These are phyloP conservation scores for Caenorhabditis sp. DNA, from an alignment of 2,888 invertebrate genomes.

Conservation along the genomic window DNA sequence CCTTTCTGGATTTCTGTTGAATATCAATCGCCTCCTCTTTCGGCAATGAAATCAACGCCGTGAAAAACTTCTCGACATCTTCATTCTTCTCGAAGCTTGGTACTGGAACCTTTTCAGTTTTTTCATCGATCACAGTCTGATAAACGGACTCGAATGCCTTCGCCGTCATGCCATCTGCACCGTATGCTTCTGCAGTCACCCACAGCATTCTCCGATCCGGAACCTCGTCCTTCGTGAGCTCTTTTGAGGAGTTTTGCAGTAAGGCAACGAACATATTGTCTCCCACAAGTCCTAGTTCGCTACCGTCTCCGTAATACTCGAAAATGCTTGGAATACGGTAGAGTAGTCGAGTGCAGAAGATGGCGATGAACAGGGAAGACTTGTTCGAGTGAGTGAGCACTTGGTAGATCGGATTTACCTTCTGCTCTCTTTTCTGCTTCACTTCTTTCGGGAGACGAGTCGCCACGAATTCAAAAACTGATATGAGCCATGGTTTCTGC, in stretches of 20 bases:
- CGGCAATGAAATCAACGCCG: neutral
- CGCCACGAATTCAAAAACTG: slow-evolving; percentile 36
- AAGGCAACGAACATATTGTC: neutral
- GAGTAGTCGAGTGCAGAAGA: slow-evolving; percentile 29
- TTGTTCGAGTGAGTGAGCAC: slow-evolving; percentile 40
- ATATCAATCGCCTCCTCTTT: neutral
- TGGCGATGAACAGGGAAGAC: slow-evolving; percentile 35
- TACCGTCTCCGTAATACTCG: slow-evolving; percentile 19
- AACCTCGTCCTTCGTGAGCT: neutral
- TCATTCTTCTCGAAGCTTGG: neutral
- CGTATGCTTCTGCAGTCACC: slow-evolving; percentile 38
- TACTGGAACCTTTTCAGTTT: neutral
- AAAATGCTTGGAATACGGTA: slow-evolving; percentile 1
- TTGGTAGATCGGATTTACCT: slow-evolving; percentile 36
- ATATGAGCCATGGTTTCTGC: slow-evolving; percentile 44
- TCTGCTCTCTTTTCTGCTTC: slow-evolving; percentile 18
- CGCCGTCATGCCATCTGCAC: slow-evolving; percentile 12
- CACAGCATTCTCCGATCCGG: slow-evolving; percentile 15
- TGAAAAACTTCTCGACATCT: slow-evolving; percentile 15
- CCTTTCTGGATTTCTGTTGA: slow-evolving; percentile 17
- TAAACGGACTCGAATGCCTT: slow-evolving; percentile 1
- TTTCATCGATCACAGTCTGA: neutral
- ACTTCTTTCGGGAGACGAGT: slow-evolving; percentile 41
- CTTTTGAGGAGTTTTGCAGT: neutral
- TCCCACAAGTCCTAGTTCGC: neutral